phyloP scores from a whole-genome alignment of 2,888 invertebrate species.

The Girardia tigrina region DNA sequence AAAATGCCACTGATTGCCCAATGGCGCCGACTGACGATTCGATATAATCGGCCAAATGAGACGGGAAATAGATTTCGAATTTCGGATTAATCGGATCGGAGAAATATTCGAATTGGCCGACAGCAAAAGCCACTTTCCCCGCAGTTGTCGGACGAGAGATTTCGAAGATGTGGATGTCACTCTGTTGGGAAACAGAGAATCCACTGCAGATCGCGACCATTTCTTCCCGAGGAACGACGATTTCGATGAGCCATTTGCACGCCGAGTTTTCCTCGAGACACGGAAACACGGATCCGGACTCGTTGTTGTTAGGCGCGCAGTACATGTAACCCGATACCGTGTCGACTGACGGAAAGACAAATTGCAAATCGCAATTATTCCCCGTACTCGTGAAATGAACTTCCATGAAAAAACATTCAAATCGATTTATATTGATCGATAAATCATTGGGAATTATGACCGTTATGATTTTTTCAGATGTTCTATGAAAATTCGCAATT shows the following conservation, averaged over 20 bases:
- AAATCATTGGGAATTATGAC: no score
- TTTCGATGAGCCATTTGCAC: not conserved
- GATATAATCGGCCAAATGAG: not conserved
- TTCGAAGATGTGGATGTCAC: not conserved
- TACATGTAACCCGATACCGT: not conserved
- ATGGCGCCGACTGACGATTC: not conserved
- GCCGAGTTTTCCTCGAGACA: not conserved
- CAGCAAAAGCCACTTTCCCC: not conserved
- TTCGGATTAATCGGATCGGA: not conserved
- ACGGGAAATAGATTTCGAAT: not conserved
- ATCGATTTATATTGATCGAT: no score
- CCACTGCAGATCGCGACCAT: not conserved
- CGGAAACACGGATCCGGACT: not conserved
- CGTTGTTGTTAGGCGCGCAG: not conserved
- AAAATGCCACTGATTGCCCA: not conserved
- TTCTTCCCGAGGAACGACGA: not conserved
- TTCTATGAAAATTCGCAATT: no score
- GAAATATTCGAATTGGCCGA: not conserved
- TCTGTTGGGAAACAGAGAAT: not conserved
- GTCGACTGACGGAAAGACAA: not conserved
- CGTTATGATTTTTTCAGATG: no score
- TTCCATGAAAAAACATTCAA: not conserved
- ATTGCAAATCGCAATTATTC: slow-evolving; percentile 4
- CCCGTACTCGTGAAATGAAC: not conserved
- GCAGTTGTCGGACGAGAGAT: not conserved